Evolutionary conservation across 2,113 vertebrate genomes (phyloP), one percentile per base, ranked within the genome.

Genomic region (Columba janthina): DNA sequence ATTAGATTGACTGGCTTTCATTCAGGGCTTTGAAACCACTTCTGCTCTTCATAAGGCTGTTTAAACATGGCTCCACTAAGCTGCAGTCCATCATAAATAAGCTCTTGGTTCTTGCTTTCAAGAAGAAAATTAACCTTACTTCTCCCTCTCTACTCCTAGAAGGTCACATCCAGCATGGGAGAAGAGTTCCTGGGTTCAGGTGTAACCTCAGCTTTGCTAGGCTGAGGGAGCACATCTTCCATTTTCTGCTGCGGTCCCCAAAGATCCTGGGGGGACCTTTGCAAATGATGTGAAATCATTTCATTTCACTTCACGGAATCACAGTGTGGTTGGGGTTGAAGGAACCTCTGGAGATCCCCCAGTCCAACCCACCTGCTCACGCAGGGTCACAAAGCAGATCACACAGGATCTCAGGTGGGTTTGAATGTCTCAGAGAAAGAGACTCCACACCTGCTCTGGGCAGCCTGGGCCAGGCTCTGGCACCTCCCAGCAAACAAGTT

Each of bases 21-120:
- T 38, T 96, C 94, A 90, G 76, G 48, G 89, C 69, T 84, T 72
- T 78, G 84, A 77, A 84, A 90, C 70, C 80, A 69, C 65, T 94
- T 57, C 65, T 91, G 72, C 28, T 84, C 80, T 84, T 87, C 29
- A 44, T 10, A 44, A 67, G 65, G 83, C 65, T 84, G 72, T 20
- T 71, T 54, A 74, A 64, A 94, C 73, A 84, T 17, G 77, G 70
- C 69, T 62, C 53, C 57, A 25, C 70, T 81, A 89, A 90, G 83
- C 91, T 86, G 69, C 80, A 74, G 73, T 24, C 91, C 76, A 32
- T 89, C 91, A 91, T 15, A 67, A 91, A 93, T 71, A 87, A 93
- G 79, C 72, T 69, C 42, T 44, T 53, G 32, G 66, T 65, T 79
- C 89, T 85, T 60, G 51, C 15, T 60, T 18, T n/a, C 42, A 40